These are phyloP conservation scores for Mesorhabditis sp. DNA, from an alignment of 2,888 invertebrate genomes.

Conservation along the genomic window DNA sequence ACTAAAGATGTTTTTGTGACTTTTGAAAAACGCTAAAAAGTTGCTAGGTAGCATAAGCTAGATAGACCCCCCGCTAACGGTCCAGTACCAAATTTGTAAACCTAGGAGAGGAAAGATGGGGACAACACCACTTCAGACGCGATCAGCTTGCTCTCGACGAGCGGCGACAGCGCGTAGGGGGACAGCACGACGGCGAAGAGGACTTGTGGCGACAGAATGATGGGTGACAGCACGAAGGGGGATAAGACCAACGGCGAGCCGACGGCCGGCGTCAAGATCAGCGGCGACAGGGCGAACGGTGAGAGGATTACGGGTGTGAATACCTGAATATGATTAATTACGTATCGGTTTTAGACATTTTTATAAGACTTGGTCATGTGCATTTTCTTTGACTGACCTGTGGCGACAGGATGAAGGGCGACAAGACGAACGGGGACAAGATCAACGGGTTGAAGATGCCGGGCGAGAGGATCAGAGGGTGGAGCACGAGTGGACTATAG, in stretches of 20 bases:
- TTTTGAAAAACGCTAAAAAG: too few species aligned
- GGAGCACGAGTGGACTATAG: conserved; percentile 41
- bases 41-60: too few species aligned
- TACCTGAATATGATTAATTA: conserved; percentile 14
- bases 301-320: conserved; percentile 51
- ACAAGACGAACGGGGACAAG: conserved; percentile 47
- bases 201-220: conserved; percentile 52
- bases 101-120: conserved; percentile 51
- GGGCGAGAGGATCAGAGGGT: conserved; percentile 47
- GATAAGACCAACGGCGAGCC: conserved; percentile 44
- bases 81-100: neutral
- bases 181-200: conserved; percentile 53
- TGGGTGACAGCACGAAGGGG: conserved; percentile 52
- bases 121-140: conserved; percentile 51
- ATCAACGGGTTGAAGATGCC: conserved; percentile 50
- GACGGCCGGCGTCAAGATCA: conserved; percentile 49
- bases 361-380: neutral
- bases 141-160: conserved; percentile 50
- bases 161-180: conserved; percentile 51
- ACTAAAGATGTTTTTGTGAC: too few species aligned
- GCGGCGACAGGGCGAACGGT: conserved; percentile 48
- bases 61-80: too few species aligned
- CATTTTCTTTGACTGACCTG: conserved; percentile 15
- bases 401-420: conserved; percentile 52
- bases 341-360: neutral